Percentiles rank a stretch among this genome's conserved stretches.
Evolutionary conservation across 2,113 vertebrate species (phyloP).

Genomic region (Zosterops hypoxanthus): DNA sequence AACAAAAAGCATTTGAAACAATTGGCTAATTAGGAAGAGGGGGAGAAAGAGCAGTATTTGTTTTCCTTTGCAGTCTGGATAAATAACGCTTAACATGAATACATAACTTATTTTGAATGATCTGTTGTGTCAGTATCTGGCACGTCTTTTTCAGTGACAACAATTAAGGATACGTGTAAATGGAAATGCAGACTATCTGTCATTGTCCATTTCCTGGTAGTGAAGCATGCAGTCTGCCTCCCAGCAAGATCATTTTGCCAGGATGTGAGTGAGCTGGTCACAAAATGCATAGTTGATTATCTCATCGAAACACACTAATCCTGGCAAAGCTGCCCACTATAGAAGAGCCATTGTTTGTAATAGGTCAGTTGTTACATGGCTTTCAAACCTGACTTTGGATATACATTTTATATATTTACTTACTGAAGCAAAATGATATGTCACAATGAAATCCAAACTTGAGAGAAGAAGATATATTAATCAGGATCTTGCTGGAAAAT

Average conservation of each 20-base stretch:
- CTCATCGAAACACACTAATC: constrained; percentile 66
- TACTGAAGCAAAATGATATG: constrained; percentile 61
- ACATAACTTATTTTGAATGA: constrained; percentile 72
- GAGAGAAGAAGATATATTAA: constrained; percentile 45
- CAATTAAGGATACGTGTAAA: constrained; percentile 66
- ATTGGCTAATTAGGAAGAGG: constrained; percentile 71
- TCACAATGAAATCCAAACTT: constrained; percentile 58
- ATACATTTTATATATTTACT: constrained; percentile 62
- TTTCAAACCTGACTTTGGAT: constrained; percentile 59
- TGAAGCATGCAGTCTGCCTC: constrained; percentile 50
- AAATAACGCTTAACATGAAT: constrained; percentile 71
- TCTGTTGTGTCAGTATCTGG: constrained; percentile 71
- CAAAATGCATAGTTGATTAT: constrained; percentile 64
- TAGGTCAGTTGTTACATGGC: constrained; percentile 64
- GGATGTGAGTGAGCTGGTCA: constrained; percentile 45
- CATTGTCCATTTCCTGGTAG: constrained; percentile 66
- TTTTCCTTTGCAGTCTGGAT: constrained; percentile 71
- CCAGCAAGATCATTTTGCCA: constrained; percentile 50
- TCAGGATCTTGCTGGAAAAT: constrained; percentile 25
- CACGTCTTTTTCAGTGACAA: constrained; percentile 67
- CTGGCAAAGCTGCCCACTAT: constrained; percentile 39
- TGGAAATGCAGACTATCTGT: constrained; percentile 69
- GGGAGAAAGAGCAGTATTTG: constrained; percentile 69
- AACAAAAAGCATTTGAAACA: constrained; percentile 72
- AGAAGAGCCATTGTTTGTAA: constrained; percentile 64